These are phyloP conservation scores for Agrilus cyanescens DNA, from an alignment of 2,888 invertebrate species.

Conservation along the genomic window DNA sequence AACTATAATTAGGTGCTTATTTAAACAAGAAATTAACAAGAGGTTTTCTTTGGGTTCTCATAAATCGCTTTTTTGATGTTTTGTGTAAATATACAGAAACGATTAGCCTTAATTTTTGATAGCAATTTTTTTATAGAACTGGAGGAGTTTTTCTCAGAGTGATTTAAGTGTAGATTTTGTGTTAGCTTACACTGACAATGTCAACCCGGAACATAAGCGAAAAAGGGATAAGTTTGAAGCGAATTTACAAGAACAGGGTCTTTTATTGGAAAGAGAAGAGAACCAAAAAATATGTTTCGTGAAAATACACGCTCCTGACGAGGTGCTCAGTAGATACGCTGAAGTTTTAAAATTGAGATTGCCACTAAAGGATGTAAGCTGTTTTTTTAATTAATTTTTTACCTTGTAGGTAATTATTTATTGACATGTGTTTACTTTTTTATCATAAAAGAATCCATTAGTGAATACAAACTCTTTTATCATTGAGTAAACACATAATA, in stretches of 20 bases:
- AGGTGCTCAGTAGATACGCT: slow-evolving; percentile 58
- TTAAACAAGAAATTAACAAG: too few species aligned
- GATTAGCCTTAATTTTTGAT: neutral
- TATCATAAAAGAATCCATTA: neutral
- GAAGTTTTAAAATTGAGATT: slow-evolving; percentile 66
- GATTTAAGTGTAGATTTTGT: slow-evolving; percentile 48
- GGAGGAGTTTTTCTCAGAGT: slow-evolving; percentile 41
- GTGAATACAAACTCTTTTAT: neutral
- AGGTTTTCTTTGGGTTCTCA: too few species aligned
- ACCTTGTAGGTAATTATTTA: too few species aligned
- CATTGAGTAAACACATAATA: too few species aligned
- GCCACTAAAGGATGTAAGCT: slow-evolving; percentile 57
- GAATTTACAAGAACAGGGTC: slow-evolving; percentile 48
- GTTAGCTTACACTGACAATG: slow-evolving; percentile 41
- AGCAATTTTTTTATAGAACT: slow-evolving; percentile 32
- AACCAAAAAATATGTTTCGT: slow-evolving; percentile 53
- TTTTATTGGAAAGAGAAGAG: slow-evolving; percentile 48
- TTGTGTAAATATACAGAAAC: neutral
- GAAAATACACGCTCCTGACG: slow-evolving; percentile 61
- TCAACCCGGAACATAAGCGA: slow-evolving; percentile 27
- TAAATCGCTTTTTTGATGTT: neutral
- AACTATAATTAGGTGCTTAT: too few species aligned
- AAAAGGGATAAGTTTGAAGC: slow-evolving; percentile 46
- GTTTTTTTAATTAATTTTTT: neutral
- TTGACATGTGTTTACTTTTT: too few species aligned